A percentile compares a stretch with the other conserved stretches of the same genome.
Conservation (phyloP, 2,113 vertebrate species). For the Sebastes fasciatus region DNA sequence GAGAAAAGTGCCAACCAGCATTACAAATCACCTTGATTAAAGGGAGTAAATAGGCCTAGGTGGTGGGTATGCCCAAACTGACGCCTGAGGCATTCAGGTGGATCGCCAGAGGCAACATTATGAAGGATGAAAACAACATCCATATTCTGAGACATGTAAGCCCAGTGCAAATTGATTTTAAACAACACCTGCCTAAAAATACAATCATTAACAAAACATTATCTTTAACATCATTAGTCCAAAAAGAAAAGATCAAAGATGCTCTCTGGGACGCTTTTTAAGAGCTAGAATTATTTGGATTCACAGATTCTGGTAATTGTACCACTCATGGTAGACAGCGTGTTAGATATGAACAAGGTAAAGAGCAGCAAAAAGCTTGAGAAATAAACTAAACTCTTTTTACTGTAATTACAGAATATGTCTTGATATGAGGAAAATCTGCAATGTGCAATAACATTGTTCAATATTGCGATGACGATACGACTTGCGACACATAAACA, state of each 20-base stretch:
- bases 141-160: neutral
- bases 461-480: no score
- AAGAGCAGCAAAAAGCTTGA: neutral
- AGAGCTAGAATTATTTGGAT: neutral
- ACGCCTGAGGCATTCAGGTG: conserved; percentile 15
- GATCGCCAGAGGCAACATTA: neutral
- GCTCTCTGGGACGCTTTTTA: neutral
- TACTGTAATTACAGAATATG: neutral
- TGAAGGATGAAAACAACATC: conserved; percentile 10
- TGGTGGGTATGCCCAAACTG: neutral
- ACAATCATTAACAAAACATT: conserved; percentile 1
- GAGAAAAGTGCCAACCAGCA: neutral
- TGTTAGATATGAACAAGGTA: neutral
- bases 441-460: no score
- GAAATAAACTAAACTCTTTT: neutral
- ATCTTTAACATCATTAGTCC: neutral
- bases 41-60: conserved; percentile 8
- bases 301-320: neutral
- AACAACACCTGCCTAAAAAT: neutral
- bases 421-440: neutral
- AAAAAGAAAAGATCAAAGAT: neutral
- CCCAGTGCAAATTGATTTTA: conserved; percentile 10
- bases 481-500: no score
- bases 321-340: neutral
- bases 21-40: conserved; percentile 15